A percentile compares a stretch with the other conserved stretches of the same genome.
These are phyloP conservation scores for Pionites leucogaster DNA, from an alignment of 2,113 vertebrate species.

Conservation along the genomic window DNA sequence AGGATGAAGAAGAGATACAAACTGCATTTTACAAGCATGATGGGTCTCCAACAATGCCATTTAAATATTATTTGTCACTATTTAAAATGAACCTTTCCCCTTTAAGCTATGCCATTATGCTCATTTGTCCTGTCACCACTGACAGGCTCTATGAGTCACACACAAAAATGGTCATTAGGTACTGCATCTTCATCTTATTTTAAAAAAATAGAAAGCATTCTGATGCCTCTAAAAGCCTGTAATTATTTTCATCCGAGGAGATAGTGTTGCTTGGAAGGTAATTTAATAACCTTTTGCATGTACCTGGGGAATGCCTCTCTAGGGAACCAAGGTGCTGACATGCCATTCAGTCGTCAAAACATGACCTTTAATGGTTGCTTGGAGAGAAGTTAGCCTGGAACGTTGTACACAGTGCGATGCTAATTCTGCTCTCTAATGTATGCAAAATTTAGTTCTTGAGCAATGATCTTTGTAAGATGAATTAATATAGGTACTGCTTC, in stretches of 20 bases:
- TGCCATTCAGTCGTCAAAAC: conserved; percentile 99
- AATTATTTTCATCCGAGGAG: conserved; percentile 99
- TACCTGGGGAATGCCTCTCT: conserved; percentile 99
- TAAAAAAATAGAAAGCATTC: conserved; percentile 90
- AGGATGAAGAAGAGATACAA: conserved; percentile 84
- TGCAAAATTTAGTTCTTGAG: conserved; percentile 89
- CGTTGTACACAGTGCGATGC: conserved; percentile 88
- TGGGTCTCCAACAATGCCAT: conserved; percentile 93
- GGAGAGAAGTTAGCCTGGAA: conserved; percentile 97
- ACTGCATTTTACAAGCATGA: conserved; percentile 94
- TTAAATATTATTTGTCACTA: conserved; percentile 95
- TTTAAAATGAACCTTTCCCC: conserved; percentile 89
- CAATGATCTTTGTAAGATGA: conserved; percentile 83
- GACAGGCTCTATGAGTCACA: conserved; percentile 98
- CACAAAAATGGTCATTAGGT: conserved; percentile 99
- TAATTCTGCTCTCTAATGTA: conserved; percentile 99
- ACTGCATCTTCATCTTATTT: conserved; percentile 95
- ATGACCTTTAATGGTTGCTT: conserved; percentile 99
- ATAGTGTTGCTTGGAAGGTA: conserved; percentile 96
- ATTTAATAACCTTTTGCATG: conserved; percentile 99
- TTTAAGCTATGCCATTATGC: conserved; percentile 96
- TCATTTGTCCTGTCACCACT: conserved; percentile 97
- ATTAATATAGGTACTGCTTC: conserved; percentile 82
- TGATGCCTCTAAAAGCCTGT: conserved; percentile 95
- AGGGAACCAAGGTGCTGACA: conserved; percentile 98